Evolutionary conservation across 2,113 vertebrate species (phyloP).

Genomic region (Stercorarius parasiticus): DNA sequence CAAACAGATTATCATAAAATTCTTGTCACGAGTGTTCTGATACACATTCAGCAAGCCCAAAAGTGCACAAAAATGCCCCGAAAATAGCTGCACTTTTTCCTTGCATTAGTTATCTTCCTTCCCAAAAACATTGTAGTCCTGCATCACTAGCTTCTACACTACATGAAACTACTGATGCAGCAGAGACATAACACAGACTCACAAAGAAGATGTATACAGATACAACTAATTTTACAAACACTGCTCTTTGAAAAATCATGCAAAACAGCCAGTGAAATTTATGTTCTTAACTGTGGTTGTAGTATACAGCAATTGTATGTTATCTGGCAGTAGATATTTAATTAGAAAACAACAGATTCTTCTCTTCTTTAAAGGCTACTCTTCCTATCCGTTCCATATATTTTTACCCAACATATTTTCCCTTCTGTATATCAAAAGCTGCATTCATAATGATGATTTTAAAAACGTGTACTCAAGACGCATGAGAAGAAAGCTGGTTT

Average conservation of each 20-base stretch:
- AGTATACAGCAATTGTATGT: background rate
- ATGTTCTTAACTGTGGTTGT: background rate
- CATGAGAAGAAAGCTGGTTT: background rate
- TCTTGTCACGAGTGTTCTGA: background rate
- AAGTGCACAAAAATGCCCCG: background rate
- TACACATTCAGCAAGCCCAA: background rate
- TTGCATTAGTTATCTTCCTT: background rate
- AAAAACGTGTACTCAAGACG: background rate
- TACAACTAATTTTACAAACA: background rate
- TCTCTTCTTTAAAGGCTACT: background rate
- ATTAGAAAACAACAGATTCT: background rate
- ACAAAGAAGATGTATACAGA: background rate
- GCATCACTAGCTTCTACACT: background rate
- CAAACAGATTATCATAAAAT: background rate
- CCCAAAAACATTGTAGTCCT: background rate
- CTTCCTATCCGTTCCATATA: background rate
- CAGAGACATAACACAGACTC: background rate
- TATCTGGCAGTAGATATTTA: background rate
- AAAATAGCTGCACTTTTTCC: background rate
- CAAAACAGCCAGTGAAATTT: background rate
- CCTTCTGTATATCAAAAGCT: background rate
- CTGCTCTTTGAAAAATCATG: background rate
- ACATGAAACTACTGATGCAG: background rate
- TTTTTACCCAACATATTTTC: background rate
- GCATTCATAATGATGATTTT: accelerated